Conservation (phyloP, 1,140 invertebrate species). For the Bombus pyrosoma region DNA sequence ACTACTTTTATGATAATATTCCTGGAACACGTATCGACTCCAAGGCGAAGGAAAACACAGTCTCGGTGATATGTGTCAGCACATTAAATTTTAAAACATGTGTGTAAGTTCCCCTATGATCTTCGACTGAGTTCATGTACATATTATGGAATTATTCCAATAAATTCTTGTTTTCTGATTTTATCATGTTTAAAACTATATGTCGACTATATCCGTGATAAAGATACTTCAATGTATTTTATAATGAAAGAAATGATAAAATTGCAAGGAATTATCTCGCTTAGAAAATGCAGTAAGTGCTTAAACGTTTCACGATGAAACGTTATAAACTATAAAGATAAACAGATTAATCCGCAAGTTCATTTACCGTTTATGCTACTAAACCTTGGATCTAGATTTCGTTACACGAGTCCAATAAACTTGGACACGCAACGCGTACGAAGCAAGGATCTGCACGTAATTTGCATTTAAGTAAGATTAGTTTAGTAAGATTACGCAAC, state of each 20-base stretch:
- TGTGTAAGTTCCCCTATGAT: neutral
- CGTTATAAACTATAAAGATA: neutral
- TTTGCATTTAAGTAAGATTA: neutral
- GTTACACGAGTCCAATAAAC: neutral
- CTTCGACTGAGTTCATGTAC: neutral
- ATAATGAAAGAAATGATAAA: neutral
- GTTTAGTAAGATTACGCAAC: neutral
- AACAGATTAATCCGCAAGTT: neutral
- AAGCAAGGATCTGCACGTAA: neutral
- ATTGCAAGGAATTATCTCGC: neutral
- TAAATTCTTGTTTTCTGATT: neutral
- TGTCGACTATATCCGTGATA: neutral
- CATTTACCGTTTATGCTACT: neutral
- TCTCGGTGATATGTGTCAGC: no score
- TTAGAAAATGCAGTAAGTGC: no score
- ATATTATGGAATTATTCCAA: no score
- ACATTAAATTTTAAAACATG: neutral
- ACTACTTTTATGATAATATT: neutral
- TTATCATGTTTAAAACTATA: neutral
- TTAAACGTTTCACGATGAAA: no score
- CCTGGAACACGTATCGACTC: neutral
- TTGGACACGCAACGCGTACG: neutral
- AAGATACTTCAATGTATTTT: neutral
- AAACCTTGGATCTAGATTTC: neutral
- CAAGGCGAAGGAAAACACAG: neutral